phyloP scores from a whole-genome alignment of 37 sponge, comb jelly and placozoan genomes.

The Haliclona indistincta region DNA sequence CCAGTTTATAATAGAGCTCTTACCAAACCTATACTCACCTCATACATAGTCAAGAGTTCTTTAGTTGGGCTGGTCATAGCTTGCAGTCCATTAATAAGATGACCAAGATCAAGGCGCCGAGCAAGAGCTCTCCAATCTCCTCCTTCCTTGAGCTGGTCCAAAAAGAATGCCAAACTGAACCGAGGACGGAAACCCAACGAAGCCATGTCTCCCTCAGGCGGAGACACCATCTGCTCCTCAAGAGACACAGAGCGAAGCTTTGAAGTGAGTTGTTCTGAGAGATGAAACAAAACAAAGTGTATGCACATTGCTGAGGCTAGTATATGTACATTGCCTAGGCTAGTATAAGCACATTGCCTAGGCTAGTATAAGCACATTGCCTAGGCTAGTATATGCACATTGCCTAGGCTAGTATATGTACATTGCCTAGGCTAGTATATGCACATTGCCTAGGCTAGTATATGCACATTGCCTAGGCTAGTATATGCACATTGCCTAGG shows the following conservation, averaged over 20 bases:
- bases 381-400: no score
- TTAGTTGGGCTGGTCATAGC: constrained; percentile 64
- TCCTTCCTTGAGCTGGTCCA: constrained; percentile 45
- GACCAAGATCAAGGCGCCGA: constrained; percentile 23
- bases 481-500: no score
- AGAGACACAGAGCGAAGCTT: constrained; percentile 53
- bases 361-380: no score
- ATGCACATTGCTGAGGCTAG: not conserved
- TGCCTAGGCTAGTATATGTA: no score
- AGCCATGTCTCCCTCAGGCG: constrained; percentile 28
- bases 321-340: no score
- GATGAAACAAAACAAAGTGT: not conserved
- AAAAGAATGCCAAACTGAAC: constrained; percentile 53
- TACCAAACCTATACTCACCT: no score
- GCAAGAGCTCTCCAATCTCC: constrained; percentile 38
- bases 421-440: no score
- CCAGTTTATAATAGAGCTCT: no score
- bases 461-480: no score
- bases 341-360: no score
- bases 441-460: no score
- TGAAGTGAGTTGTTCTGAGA: constrained; percentile 34
- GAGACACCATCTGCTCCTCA: constrained; percentile 1
- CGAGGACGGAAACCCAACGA: constrained; percentile 44
- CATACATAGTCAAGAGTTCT: constrained; percentile 60
- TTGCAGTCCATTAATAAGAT: constrained; percentile 40